Evolutionary conservation across 1,140 invertebrate genomes (phyloP).

Genomic region (Bombus cullumanus): DNA sequence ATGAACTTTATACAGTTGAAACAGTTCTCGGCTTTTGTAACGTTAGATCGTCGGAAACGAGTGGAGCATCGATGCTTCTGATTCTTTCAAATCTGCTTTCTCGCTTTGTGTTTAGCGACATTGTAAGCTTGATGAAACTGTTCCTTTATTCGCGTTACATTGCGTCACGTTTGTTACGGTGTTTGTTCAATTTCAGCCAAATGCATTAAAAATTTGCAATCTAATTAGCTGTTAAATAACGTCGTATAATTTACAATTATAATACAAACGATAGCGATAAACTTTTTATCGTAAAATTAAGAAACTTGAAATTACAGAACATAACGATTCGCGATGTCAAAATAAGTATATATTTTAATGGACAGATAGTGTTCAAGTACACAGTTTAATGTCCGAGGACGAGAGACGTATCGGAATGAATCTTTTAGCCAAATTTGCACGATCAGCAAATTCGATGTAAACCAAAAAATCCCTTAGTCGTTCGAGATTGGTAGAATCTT

Average conservation of each 20-base stretch:
- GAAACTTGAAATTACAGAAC: too few species aligned
- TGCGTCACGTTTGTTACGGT: neutral
- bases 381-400: too few species aligned
- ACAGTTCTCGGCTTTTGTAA: constrained; percentile 3
- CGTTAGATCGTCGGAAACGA: constrained; percentile 13
- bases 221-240: neutral
- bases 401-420: neutral
- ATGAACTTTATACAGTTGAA: constrained; percentile 14
- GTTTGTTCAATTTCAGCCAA: neutral
- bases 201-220: neutral
- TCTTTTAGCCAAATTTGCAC: neutral
- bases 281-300: too few species aligned
- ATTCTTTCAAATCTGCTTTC: neutral
- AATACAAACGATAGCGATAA: too few species aligned
- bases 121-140: neutral
- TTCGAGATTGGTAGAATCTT: constrained; percentile 8
- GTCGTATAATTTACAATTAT: neutral
- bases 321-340: too few species aligned
- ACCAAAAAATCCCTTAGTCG: neutral
- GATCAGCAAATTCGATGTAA: too few species aligned
- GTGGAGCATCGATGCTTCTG: neutral
- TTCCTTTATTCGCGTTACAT: neutral
- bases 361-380: neutral
- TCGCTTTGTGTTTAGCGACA: neutral
- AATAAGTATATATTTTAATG: neutral